Evolutionary conservation across 2,113 vertebrate genomes (phyloP), one percentile per base, ranked within the genome.

Genomic region (Natator depressus): DNA sequence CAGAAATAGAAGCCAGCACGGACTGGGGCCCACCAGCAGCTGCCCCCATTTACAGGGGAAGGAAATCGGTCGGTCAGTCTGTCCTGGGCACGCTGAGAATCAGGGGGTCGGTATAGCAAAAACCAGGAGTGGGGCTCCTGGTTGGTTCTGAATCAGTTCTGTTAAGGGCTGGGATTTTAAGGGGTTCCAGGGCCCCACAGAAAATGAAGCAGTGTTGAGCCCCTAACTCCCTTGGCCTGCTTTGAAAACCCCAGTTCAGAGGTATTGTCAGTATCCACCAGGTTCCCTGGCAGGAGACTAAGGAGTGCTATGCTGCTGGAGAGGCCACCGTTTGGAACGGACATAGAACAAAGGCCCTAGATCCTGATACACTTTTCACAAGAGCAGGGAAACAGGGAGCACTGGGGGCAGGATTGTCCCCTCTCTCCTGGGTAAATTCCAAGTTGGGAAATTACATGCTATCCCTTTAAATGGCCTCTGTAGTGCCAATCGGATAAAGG

Each of bases 341-440:
- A 84, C 35, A 11, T 35, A 80, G n/a, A 53, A 24, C 79, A 49
- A 51, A 22, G 29, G 49, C 46, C 10, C 9, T 49, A 14, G 13
- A 4, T 17, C 13, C 1, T 1, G 0, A 38, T 0, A 12, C 50
- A 10, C 17, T 19, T 1, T 22, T 88, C 42, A 20, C 12, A 29
- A 42, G 1, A 62, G 59, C n/a, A 55, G 57, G 29, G 47, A 84
- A 49, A 47, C 42, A 35, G 2, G 10, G 10, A 57, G 24, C 27
- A n/a, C 17, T 35, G 50, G 22, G 84, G 91, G 89, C 27, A 31
- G 59, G 59, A 25, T 29, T 62, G 27, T 62, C 59, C 27, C 25
- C 5, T 29, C 29, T 31, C 59, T 31, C 29, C 59, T 62, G 59
- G 12, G 59, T 62, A 62, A 62, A 62, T 62, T 31, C 29, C 59